Evolutionary conservation across 1,140 invertebrate species (phyloP).

Genomic region (Zaprionus davidi): DNA sequence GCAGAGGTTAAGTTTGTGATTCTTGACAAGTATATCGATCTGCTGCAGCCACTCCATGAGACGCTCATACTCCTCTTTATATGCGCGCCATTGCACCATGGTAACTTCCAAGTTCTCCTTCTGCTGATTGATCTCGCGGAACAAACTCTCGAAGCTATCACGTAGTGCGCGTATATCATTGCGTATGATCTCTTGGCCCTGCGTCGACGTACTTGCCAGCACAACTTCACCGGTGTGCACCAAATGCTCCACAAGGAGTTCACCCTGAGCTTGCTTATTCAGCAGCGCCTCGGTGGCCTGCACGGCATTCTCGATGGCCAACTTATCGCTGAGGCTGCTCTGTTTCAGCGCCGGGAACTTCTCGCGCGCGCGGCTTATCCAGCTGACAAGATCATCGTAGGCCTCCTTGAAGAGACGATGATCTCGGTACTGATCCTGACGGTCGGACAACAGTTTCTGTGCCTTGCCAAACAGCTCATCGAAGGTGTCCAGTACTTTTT

Average conservation of each 20-base stretch:
- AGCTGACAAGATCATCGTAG: constrained; percentile 93
- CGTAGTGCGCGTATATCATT: constrained; percentile 93
- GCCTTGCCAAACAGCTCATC: constrained; percentile 89
- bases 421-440: constrained; percentile 94
- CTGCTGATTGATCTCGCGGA: constrained; percentile 93
- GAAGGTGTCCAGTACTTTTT: constrained; percentile 92
- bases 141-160: constrained; percentile 93
- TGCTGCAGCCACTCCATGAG: constrained; percentile 97
- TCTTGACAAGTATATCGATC: constrained; percentile 95
- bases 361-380: constrained; percentile 93
- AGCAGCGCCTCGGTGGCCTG: constrained; percentile 93
- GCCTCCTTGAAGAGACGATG: constrained; percentile 95
- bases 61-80: constrained; percentile 96
- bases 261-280: constrained; percentile 95
- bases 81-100: constrained; percentile 93
- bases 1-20: constrained; percentile 93
- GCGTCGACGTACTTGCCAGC: constrained; percentile 91
- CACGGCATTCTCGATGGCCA: constrained; percentile 94
- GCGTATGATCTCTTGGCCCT: constrained; percentile 91
- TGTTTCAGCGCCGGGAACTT: constrained; percentile 95
- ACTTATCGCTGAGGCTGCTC: constrained; percentile 92
- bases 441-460: constrained; percentile 90
- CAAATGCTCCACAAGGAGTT: constrained; percentile 93
- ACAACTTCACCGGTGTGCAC: constrained; percentile 94
- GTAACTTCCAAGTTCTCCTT: constrained; percentile 93